These are phyloP conservation scores for Gymnothorax reevesii DNA, from an alignment of 2,797 vertebrate species.

Conservation along the genomic window DNA sequence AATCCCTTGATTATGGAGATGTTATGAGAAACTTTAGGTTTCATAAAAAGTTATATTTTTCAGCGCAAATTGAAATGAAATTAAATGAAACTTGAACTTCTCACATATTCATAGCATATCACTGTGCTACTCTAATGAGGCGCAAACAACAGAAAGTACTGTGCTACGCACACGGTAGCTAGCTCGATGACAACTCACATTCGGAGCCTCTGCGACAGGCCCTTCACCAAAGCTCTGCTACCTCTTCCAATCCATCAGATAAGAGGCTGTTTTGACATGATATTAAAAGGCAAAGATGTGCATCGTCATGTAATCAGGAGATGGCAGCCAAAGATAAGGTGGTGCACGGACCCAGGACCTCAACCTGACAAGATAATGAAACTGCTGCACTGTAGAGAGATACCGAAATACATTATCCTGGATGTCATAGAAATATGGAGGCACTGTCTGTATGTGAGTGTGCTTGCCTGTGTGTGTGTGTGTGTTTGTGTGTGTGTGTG, in stretches of 20 bases:
- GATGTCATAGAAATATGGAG: not conserved
- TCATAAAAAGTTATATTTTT: too few species aligned
- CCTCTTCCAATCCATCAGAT: not conserved
- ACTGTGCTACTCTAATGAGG: not conserved
- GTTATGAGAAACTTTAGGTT: too few species aligned
- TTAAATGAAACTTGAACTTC: too few species aligned
- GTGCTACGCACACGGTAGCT: not conserved
- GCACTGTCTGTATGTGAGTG: too few species aligned
- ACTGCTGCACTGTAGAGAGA: not conserved
- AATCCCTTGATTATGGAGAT: too few species aligned
- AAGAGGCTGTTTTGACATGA: constrained; percentile 3
- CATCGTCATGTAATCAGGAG: constrained; percentile 23
- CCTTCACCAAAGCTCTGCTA: not conserved
- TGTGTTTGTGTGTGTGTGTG: too few species aligned
- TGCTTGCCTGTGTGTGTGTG: too few species aligned
- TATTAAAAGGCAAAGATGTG: constrained; percentile 22
- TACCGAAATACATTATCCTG: not conserved
- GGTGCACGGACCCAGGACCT: not conserved
- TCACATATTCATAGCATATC: not conserved
- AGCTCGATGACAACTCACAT: not conserved
- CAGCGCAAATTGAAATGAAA: too few species aligned
- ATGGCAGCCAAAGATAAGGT: constrained; percentile 19
- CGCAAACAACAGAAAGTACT: not conserved
- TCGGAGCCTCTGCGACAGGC: not conserved
- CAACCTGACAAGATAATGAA: constrained; percentile 13